phyloP scores from a whole-genome alignment of 2,113 vertebrate species.

The Erpornis zantholeuca region DNA sequence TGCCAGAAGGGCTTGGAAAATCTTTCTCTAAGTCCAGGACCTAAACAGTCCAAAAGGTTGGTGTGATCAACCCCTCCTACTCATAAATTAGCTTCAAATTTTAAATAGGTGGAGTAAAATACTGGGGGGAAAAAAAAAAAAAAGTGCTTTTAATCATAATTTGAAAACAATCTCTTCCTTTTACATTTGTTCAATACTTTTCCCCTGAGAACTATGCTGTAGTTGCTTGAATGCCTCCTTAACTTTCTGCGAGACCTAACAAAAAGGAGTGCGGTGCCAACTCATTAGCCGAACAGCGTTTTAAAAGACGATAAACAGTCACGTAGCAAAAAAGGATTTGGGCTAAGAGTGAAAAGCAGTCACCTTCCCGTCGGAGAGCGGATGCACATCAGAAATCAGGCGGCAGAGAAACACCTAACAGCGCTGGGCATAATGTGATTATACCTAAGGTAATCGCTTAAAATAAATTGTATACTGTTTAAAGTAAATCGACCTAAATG shows the following conservation, averaged over 20 bases:
- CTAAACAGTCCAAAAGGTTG: not conserved
- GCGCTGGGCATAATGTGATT: slow-evolving; percentile 6
- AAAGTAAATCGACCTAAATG: slow-evolving; percentile 62
- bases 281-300: not conserved
- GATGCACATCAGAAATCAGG: not conserved
- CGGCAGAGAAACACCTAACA: not conserved
- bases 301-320: not conserved
- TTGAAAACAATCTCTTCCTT: not conserved
- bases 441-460: slow-evolving; percentile 38
- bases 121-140: not conserved
- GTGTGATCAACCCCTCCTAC: not conserved
- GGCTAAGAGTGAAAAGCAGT: not conserved
- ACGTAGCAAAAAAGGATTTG: not conserved
- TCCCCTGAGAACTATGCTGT: not conserved
- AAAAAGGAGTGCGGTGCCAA: not conserved
- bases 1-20: not conserved
- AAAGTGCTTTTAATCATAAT: not conserved
- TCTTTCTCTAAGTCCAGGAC: not conserved
- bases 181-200: fast-evolving
- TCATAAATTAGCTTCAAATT: not conserved
- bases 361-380: not conserved
- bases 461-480: slow-evolving; percentile 60
- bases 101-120: not conserved
- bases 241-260: slow-evolving; percentile 14
- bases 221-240: not conserved